Evolutionary conservation across 1,140 invertebrate species (phyloP).

Genomic region (Drosophila obscura): DNA sequence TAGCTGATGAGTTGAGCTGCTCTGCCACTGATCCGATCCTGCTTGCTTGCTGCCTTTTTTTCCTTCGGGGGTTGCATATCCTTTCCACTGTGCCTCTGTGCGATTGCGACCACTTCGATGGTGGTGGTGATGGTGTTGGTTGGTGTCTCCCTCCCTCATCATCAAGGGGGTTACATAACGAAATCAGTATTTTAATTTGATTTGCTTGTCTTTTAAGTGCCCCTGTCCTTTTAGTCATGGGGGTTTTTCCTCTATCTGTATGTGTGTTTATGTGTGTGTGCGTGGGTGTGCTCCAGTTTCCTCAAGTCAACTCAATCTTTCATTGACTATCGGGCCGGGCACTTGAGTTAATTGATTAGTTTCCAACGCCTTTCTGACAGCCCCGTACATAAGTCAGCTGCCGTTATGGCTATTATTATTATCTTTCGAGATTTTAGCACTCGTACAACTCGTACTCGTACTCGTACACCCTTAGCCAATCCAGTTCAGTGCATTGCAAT

Average conservation of each 20-base stretch:
- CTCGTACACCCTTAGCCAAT: conserved; percentile 3
- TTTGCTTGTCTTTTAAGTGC: conserved; percentile 67
- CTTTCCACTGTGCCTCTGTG: neutral
- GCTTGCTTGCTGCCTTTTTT: neutral
- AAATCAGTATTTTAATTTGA: conserved; percentile 72
- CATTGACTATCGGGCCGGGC: conserved; percentile 31
- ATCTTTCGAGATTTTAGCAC: conserved; percentile 35
- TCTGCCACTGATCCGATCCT: conserved; percentile 21
- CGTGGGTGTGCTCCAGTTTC: conserved; percentile 39
- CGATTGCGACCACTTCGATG: neutral
- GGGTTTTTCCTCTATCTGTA: neutral
- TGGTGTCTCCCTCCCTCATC: conserved; percentile 16
- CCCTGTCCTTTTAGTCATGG: conserved; percentile 5
- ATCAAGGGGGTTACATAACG: conserved; percentile 55
- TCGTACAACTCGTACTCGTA: conserved; percentile 17
- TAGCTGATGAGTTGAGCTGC: conserved; percentile 9
- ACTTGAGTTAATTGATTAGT: conserved; percentile 78
- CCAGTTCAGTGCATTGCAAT: conserved; percentile 31
- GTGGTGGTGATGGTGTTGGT: neutral
- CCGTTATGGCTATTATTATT: conserved; percentile 22
- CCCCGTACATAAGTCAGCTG: conserved; percentile 50
- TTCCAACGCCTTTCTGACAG: conserved; percentile 33
- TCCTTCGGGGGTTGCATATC: conserved; percentile 2
- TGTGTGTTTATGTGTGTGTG: neutral
- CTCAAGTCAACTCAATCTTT: conserved; percentile 4